Evolutionary conservation across 2,113 vertebrate species (phyloP).

Genomic region (Leucoraja erinaceus): DNA sequence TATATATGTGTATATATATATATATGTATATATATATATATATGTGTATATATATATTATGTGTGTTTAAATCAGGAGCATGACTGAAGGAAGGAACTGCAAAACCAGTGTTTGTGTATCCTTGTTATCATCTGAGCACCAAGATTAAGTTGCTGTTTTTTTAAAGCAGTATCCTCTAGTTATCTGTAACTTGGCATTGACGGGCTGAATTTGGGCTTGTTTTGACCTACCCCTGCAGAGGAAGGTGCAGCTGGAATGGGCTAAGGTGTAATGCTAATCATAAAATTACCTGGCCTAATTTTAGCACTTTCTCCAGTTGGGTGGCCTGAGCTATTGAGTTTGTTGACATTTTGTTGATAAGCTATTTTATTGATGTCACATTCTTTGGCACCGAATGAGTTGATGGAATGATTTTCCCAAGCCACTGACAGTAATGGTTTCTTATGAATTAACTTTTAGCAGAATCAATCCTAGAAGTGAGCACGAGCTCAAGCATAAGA

Average conservation of each 20-base stretch:
- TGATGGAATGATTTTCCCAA: too few species aligned
- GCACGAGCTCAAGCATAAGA: background rate
- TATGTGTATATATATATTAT: background rate
- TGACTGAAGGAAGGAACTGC: background rate
- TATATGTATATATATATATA: background rate
- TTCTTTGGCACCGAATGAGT: background rate
- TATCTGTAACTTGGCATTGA: background rate
- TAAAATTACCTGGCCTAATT: background rate
- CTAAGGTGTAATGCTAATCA: background rate
- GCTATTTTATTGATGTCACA: background rate
- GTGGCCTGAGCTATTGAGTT: background rate
- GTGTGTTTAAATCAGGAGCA: background rate
- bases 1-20: background rate
- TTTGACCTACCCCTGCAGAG: background rate
- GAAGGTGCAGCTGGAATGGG: background rate
- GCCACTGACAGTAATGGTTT: too few species aligned
- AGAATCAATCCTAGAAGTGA: background rate
- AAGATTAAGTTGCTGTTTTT: constrained; percentile 10
- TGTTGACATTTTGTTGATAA: too few species aligned
- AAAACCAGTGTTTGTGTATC: background rate
- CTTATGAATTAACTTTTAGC: background rate
- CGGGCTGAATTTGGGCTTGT: background rate
- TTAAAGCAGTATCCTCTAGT: background rate
- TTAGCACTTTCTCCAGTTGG: background rate
- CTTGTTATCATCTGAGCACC: background rate